Conservation (phyloP, 2,888 invertebrate species). For the Lochmaea crataegi region DNA sequence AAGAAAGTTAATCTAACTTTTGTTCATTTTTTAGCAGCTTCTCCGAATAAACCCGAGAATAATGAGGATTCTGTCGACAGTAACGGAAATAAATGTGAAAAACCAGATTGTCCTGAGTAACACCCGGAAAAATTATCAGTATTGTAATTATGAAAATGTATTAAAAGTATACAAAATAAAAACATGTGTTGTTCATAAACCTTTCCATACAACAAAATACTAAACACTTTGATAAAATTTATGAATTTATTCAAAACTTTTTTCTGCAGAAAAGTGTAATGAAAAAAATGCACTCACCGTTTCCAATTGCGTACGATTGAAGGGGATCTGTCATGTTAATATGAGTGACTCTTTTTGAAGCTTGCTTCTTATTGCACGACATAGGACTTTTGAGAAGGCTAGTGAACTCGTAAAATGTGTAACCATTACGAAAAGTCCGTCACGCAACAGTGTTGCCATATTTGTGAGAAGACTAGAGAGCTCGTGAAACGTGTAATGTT, state of each 20-base stretch:
- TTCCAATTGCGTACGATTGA: constrained; percentile 90
- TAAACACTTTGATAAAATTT: too few species aligned
- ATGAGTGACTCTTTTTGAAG: constrained; percentile 83
- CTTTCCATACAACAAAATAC: too few species aligned
- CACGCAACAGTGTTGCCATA: too few species aligned
- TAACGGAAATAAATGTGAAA: constrained; percentile 20
- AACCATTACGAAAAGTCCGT: too few species aligned
- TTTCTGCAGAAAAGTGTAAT: background rate
- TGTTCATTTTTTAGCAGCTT: background rate
- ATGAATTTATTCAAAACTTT: background rate
- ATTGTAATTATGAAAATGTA: background rate
- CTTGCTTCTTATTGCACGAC: too few species aligned
- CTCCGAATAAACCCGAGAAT: background rate
- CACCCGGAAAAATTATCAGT: background rate
- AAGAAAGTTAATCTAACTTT: too few species aligned
- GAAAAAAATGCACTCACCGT: constrained; percentile 70
- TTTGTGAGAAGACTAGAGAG: too few species aligned
- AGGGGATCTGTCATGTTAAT: constrained; percentile 93
- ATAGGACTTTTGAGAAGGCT: too few species aligned
- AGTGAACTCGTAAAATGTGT: too few species aligned
- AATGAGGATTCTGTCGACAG: constrained; percentile 4
- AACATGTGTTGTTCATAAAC: background rate
- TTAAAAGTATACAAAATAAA: background rate
- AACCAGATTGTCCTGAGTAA: constrained; percentile 33
- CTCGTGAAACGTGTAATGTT: too few species aligned